Percentiles rank a stretch among this genome's conserved stretches.
Conservation (phyloP, 2,113 vertebrate genomes). For the Colius striatus region DNA sequence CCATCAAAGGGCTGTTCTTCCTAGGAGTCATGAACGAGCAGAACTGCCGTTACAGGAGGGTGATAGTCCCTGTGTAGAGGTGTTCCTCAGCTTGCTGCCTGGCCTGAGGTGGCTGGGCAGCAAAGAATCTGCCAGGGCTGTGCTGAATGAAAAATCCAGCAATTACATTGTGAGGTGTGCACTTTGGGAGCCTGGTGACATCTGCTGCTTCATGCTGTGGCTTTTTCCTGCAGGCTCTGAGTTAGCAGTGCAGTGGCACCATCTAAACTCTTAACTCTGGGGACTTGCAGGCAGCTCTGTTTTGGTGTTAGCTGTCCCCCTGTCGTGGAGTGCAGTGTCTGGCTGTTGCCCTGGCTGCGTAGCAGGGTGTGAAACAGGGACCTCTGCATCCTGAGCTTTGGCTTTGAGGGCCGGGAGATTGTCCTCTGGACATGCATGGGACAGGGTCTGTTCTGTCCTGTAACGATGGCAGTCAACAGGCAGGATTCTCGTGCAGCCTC, state of each 20-base stretch:
- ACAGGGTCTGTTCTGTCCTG: neutral
- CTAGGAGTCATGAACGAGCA: neutral
- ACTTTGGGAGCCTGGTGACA: accelerated
- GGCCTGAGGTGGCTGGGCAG: neutral
- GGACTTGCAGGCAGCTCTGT: neutral
- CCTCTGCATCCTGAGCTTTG: neutral
- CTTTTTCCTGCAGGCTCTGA: neutral
- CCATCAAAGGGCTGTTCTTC: neutral
- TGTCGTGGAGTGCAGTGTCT: neutral
- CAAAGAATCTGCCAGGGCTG: neutral
- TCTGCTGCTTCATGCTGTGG: neutral
- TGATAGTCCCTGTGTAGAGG: neutral
- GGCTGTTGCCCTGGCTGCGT: neutral
- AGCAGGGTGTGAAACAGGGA: neutral
- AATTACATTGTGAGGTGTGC: neutral
- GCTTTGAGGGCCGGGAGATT: neutral
- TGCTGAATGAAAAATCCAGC: neutral
- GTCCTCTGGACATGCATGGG: neutral
- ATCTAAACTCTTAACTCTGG: neutral
- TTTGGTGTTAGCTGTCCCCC: neutral
- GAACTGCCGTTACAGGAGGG: neutral
- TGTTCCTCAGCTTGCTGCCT: neutral
- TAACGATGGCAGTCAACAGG: neutral
- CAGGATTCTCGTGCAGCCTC: neutral
- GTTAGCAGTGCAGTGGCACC: neutral